These are phyloP conservation scores for Ochotona princeps DNA, from an alignment of 2,113 vertebrate genomes.

Conservation along the genomic window DNA sequence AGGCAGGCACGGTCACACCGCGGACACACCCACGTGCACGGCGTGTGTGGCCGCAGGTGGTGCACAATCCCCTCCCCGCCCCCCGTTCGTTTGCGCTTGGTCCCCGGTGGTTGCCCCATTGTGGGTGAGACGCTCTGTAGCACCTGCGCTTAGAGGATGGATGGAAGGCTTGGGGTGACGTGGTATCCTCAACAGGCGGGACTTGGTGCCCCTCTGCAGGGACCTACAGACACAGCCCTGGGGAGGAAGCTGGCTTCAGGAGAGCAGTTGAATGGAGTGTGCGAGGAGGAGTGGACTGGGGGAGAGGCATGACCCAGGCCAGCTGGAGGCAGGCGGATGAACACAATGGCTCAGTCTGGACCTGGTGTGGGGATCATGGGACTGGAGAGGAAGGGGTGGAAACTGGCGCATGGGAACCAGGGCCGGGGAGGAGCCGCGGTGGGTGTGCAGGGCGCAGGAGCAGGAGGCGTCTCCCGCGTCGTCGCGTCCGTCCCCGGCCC, in stretches of 20 bases:
- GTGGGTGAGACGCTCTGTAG: no score
- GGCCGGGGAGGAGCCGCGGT: not conserved
- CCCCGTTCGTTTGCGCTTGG: not conserved
- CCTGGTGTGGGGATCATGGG: not conserved
- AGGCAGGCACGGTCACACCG: not conserved
- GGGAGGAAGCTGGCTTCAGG: not conserved
- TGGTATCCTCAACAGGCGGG: no score
- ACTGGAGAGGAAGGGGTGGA: no score
- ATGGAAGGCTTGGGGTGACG: not conserved
- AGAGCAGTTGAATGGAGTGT: not conserved
- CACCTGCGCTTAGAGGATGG: not conserved
- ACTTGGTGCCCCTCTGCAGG: not conserved
- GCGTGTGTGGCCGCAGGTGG: not conserved
- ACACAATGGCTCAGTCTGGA: not conserved
- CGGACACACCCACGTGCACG: not conserved
- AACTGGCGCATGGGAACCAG: not conserved
- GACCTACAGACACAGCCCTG: not conserved
- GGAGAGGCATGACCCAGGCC: not conserved
- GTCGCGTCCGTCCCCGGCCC: not conserved
- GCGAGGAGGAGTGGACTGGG: not conserved
- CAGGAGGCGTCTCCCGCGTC: rapidly evolving
- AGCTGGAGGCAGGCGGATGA: not conserved
- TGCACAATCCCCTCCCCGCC: rapidly evolving
- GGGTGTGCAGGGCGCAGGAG: not conserved
- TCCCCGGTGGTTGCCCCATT: rapidly evolving